phyloP scores from a whole-genome alignment of 2,113 vertebrate genomes.

The Lycocorax pyrrhopterus region DNA sequence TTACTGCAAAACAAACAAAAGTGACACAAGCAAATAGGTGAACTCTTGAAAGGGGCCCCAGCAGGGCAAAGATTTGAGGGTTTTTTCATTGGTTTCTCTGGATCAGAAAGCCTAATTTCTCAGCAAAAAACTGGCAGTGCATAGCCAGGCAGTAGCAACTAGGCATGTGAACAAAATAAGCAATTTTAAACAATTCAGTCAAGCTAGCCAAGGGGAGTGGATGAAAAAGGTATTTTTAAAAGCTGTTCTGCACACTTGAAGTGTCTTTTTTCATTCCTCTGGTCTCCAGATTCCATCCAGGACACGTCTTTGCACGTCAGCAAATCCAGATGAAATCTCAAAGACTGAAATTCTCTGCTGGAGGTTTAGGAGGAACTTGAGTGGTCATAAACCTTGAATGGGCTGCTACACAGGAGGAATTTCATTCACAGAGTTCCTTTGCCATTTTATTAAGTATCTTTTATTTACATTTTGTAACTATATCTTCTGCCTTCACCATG shows the following conservation, averaged over 20 bases:
- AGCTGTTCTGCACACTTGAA: background rate
- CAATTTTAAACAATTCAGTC: constrained; percentile 44
- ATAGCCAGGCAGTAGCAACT: background rate
- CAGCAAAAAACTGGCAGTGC: background rate
- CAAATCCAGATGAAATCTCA: constrained; percentile 19
- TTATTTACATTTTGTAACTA: constrained; percentile 30
- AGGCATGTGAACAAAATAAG: constrained; percentile 20
- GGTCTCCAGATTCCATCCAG: constrained; percentile 17
- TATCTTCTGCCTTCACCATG: background rate
- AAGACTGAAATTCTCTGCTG: constrained; percentile 17
- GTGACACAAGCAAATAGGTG: constrained; percentile 50
- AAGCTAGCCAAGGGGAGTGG: background rate
- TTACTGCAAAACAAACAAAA: constrained; percentile 58
- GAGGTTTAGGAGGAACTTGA: background rate
- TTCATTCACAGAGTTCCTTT: constrained; percentile 33
- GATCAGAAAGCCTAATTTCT: constrained; percentile 24
- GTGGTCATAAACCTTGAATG: constrained; percentile 32
- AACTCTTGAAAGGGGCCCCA: constrained; percentile 16
- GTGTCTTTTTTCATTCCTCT: constrained; percentile 32
- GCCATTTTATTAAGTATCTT: background rate
- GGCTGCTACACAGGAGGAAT: background rate
- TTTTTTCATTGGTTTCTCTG: background rate
- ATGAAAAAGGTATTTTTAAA: constrained; percentile 37
- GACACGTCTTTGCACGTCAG: background rate
- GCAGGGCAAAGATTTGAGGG: background rate